phyloP scores from a whole-genome alignment of 2,888 invertebrate species.

The Sarcophaga caerulescens region DNA sequence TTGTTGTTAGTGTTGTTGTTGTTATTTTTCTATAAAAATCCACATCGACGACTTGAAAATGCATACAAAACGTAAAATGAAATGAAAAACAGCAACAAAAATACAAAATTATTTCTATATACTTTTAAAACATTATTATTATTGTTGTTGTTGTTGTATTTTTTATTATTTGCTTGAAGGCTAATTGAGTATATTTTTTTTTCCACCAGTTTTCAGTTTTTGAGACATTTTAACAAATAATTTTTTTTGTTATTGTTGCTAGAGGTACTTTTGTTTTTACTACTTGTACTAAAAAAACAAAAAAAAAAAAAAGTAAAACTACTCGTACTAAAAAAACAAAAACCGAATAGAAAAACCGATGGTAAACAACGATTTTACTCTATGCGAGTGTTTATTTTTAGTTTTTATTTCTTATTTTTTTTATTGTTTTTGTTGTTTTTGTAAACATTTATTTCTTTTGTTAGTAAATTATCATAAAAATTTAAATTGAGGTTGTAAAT shows the following conservation, averaged over 20 bases:
- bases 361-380: too few relatives aligned
- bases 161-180: constrained; percentile 47
- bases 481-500: neutral
- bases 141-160: constrained; percentile 17
- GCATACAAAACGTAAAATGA: constrained; percentile 9
- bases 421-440: too few relatives aligned
- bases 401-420: too few relatives aligned
- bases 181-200: constrained; percentile 44
- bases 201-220: constrained; percentile 21
- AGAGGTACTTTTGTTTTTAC: neutral
- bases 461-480: constrained; percentile 2
- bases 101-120: neutral
- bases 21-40: too few relatives aligned
- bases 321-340: neutral
- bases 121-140: constrained; percentile 2
- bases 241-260: neutral
- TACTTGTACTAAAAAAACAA: neutral
- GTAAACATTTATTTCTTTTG: neutral
- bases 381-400: too few relatives aligned
- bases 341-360: too few relatives aligned
- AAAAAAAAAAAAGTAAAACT: too few relatives aligned
- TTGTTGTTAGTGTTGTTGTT: too few relatives aligned
- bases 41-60: neutral
- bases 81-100: constrained; percentile 11
- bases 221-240: constrained; percentile 51